Evolutionary conservation across 2,113 vertebrate genomes (phyloP).

Genomic region (Menidia beryllina): DNA sequence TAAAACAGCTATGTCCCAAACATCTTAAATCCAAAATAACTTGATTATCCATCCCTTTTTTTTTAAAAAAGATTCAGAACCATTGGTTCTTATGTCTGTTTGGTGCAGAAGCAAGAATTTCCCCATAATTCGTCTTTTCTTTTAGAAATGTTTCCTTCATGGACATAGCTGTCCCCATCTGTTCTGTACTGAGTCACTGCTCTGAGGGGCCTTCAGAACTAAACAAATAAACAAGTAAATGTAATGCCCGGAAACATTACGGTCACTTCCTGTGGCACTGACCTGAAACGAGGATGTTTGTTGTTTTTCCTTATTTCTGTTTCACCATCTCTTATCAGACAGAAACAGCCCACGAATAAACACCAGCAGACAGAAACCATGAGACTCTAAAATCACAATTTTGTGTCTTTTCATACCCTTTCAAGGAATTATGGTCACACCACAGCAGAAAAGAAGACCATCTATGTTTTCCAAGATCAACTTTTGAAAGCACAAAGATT

Average conservation of each 20-base stretch:
- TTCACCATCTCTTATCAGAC: conserved; percentile 6
- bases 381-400: conserved; percentile 6
- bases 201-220: conserved; percentile 50
- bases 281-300: conserved; percentile 14
- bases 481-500: conserved; percentile 5
- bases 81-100: background rate
- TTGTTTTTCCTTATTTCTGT: background rate
- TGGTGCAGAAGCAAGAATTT: conserved; percentile 1
- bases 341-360: conserved; percentile 11
- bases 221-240: conserved; percentile 45
- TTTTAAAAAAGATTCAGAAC: background rate
- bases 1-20: background rate
- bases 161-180: conserved; percentile 1
- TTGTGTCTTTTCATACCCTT: background rate
- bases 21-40: background rate
- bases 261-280: conserved; percentile 55
- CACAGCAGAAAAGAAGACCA: background rate
- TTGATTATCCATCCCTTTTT: background rate
- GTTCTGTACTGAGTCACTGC: conserved; percentile 50
- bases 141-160: conserved; percentile 18
- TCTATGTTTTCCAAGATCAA: conserved; percentile 4
- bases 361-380: conserved; percentile 7
- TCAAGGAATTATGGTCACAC: background rate
- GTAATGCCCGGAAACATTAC: conserved; percentile 47
- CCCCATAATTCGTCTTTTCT: conserved; percentile 10